These are phyloP conservation scores for Loxodonta africana DNA, from an alignment of 2,113 vertebrate genomes.

Conservation along the genomic window DNA sequence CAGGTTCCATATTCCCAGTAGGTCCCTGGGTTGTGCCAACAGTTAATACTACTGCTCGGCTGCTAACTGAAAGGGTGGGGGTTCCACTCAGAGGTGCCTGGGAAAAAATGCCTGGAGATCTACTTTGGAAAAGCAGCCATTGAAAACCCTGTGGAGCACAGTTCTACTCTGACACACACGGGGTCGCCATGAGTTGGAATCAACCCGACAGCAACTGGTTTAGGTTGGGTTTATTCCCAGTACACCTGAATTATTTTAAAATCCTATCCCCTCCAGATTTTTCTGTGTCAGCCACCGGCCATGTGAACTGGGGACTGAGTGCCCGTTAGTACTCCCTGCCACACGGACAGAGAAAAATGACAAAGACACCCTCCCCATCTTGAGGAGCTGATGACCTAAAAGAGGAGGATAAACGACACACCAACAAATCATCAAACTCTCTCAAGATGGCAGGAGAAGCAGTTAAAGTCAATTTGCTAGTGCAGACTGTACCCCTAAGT, in stretches of 20 bases:
- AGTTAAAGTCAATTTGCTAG: background rate
- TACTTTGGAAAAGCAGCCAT: background rate
- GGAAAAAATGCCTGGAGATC: background rate
- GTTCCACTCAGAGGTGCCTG: background rate
- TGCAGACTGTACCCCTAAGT: background rate
- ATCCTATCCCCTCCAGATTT: background rate
- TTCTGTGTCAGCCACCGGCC: background rate
- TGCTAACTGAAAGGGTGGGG: background rate
- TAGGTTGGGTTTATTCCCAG: background rate
- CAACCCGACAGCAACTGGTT: background rate
- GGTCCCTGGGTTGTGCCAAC: background rate
- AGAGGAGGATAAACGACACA: background rate
- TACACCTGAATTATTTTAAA: background rate
- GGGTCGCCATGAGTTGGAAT: background rate
- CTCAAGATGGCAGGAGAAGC: background rate
- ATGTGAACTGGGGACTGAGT: background rate
- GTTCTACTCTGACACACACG: background rate
- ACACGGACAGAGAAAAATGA: background rate
- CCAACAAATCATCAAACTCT: background rate
- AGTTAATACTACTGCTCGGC: background rate
- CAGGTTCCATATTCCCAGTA: background rate
- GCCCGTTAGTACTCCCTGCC: background rate
- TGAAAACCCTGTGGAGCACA: background rate
- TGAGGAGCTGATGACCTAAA: background rate
- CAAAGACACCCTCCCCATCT: background rate